Evolutionary conservation across 2,797 vertebrate species (phyloP), one percentile per base, ranked within the genome.

Genomic region (Silurus lanzhouensis): DNA sequence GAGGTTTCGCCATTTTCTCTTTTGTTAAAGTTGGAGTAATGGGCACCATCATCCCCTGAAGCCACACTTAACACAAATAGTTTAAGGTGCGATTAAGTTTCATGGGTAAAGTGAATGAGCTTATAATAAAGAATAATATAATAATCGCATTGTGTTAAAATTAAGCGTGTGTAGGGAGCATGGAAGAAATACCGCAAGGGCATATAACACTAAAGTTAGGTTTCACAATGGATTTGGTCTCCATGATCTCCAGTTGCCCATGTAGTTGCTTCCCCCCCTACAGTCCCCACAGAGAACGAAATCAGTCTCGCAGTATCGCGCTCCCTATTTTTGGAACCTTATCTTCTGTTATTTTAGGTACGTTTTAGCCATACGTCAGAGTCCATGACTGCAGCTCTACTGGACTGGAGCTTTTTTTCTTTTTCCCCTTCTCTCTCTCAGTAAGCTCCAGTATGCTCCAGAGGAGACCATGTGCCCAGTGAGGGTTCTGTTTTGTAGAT

Each of bases 301-400:
- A 83, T 92, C 92, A 91, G 89, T 91, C 89, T 88, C 86, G 70
- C 91, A 89, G 63, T 89, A 92, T 93, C 93, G 79, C 89, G 57
- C 84, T 7, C 71, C 88, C 91, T 93, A 92, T 94, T 94, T 90
- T 89, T 74, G 91, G 92, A 87, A 61, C 31, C 87, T 93, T 94
- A 93, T 95, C 93, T 93, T 63, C 22, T 91, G 91, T 91, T 93
- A 89, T 93, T 93, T 92, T 91, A 87, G 89, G 88, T 88, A 89
- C 55, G 46, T 91, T 91, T 90, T 83, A 86, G 90, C 88, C 88
- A 86, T 92, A 92, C 87, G 88, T 94, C 92, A 94, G 87, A 77
- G 60, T 85, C 89, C 87, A 84, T 89, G 72, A 86, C 81, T 48
- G 58, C 15, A 27, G 77, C 90, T 90, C 93, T 92, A 91, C 90